A percentile compares a stretch with the other conserved stretches of the same genome.
Conservation (phyloP, 1,140 invertebrate species). For the Pectinophora gossypiella region DNA sequence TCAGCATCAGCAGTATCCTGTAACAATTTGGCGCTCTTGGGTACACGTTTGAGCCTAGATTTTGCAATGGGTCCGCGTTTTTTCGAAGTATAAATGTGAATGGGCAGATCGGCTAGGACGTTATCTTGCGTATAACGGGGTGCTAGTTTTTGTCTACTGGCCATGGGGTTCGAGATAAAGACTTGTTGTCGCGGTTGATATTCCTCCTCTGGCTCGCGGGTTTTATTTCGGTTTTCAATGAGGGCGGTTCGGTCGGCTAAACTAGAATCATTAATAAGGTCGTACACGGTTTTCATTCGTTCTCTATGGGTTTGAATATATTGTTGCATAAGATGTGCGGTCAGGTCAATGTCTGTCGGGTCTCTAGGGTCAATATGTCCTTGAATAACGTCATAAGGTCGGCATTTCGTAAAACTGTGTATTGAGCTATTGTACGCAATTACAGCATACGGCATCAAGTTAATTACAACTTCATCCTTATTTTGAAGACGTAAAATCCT, state of each 20-base stretch:
- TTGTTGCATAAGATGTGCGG: neutral
- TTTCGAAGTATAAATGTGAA: conserved; percentile 2
- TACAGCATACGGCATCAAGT: conserved; percentile 3
- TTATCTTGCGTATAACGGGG: neutral
- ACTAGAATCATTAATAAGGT: neutral
- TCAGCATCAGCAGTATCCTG: conserved; percentile 5
- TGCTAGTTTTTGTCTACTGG: neutral
- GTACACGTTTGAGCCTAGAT: neutral
- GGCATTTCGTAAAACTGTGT: conserved; percentile 1
- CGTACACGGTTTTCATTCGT: neutral
- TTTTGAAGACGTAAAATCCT: neutral
- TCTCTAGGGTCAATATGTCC: conserved; percentile 5
- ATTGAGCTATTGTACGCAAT: too few species aligned
- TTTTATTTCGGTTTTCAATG: conserved; percentile 4
- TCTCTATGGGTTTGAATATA: neutral
- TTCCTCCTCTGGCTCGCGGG: neutral
- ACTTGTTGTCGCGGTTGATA: neutral
- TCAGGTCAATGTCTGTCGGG: neutral
- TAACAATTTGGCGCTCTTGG: conserved; percentile 1
- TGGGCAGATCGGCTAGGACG: conserved; percentile 1
- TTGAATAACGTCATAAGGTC: neutral
- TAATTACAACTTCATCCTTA: neutral
- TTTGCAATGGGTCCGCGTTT: conserved; percentile 1
- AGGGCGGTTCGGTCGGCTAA: neutral
- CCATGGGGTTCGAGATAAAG: neutral